Conservation (phyloP, 2,113 vertebrate genomes). For the Pseudorectes ferrugineus region DNA sequence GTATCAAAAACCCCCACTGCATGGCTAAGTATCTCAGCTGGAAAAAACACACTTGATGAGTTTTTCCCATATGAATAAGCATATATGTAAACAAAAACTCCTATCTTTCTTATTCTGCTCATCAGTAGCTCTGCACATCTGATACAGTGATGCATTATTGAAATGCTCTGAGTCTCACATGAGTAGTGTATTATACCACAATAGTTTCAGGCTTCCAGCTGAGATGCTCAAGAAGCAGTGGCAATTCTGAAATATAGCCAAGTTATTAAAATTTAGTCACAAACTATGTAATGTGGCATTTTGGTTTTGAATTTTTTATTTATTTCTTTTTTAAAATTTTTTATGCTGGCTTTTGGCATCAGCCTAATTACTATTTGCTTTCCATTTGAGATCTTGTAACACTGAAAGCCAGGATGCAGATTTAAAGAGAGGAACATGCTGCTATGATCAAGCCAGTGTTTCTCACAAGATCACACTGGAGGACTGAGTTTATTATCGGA, state of each 20-base stretch:
- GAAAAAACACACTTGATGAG: background rate
- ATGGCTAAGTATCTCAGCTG: background rate
- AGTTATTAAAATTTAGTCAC: background rate
- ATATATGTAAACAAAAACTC: background rate
- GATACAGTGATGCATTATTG: background rate
- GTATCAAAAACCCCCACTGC: background rate
- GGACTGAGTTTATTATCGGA: background rate
- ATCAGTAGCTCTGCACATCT: background rate
- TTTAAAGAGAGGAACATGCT: background rate
- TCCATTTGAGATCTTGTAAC: background rate
- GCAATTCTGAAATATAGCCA: background rate
- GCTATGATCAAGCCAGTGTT: background rate
- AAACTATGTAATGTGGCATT: background rate
- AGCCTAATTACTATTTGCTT: background rate
- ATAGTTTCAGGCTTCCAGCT: background rate
- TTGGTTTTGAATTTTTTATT: background rate
- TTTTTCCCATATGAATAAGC: background rate
- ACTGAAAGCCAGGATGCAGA: background rate
- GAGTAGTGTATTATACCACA: background rate
- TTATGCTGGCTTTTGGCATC: background rate
- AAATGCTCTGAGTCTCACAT: background rate
- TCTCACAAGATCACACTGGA: background rate
- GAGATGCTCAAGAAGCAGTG: background rate
- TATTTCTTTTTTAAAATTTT: background rate
- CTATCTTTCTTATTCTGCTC: background rate